These are phyloP conservation scores for Miichthys miiuy DNA, from an alignment of 2,797 vertebrate genomes.

Conservation along the genomic window DNA sequence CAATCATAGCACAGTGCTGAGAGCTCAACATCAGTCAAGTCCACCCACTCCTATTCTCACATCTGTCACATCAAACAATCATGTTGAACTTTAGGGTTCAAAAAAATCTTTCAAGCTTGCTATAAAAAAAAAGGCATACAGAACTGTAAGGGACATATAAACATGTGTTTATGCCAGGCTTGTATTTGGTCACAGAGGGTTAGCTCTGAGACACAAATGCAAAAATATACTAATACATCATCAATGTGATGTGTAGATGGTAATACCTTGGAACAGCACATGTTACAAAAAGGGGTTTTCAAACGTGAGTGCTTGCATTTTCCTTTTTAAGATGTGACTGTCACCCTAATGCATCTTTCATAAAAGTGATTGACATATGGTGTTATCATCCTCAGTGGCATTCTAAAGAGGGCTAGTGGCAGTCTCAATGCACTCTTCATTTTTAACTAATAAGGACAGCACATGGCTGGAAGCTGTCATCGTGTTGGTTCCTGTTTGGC, in stretches of 20 bases:
- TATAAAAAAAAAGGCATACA: conserved; percentile 37
- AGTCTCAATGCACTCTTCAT: conserved; percentile 76
- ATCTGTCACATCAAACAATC: conserved; percentile 84
- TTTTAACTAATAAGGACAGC: conserved; percentile 84
- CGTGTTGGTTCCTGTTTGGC: conserved; percentile 75
- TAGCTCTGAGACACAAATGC: conserved; percentile 44
- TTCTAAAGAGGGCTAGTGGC: conserved; percentile 80
- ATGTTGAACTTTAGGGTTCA: conserved; percentile 68
- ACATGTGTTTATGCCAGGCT: conserved; percentile 55
- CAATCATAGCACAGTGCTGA: conserved; percentile 72
- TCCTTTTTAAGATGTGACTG: conserved; percentile 68
- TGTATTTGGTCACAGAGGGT: conserved; percentile 58
- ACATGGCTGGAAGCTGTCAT: conserved; percentile 80
- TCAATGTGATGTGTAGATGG: background rate
- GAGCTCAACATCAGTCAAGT: conserved; percentile 78
- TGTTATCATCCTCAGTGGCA: conserved; percentile 79
- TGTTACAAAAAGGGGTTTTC: conserved; percentile 45
- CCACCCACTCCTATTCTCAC: conserved; percentile 77
- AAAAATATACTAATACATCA: conserved; percentile 36
- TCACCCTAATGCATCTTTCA: conserved; percentile 71
- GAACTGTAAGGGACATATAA: conserved; percentile 51
- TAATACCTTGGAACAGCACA: conserved; percentile 43
- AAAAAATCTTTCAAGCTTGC: conserved; percentile 66
- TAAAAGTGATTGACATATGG: conserved; percentile 78
- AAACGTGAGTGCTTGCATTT: conserved; percentile 58